Base-by-base conservation (phyloP, 53 echinoderm and acorn worm species). In the Actinopyga echinites region DNA sequence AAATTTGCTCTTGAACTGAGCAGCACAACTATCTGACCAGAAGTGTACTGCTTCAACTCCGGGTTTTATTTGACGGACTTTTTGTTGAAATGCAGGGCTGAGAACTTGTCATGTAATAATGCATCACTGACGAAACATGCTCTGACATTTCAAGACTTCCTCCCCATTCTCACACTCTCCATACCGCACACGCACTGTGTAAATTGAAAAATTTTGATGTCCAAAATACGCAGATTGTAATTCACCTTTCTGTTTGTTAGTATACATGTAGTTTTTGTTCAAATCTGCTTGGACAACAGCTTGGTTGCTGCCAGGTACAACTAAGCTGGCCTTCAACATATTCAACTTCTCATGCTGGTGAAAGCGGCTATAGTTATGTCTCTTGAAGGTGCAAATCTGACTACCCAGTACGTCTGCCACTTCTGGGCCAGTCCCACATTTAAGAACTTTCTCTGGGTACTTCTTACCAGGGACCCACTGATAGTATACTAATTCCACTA, bases 11-110 rank as follows among this genome's bases (percentile, higher is more conserved):
- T n/a, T n/a, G n/a, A n/a, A n/a, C n/a, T n/a, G n/a, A n/a, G n/a
- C n/a, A n/a, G n/a, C 85, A 74, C 85, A 84, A 2, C 74, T 73
- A 74, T 74, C 74, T 32, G 85, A 73, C 85, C 85, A 84, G n/a
- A n/a, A n/a, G n/a, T n/a, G n/a, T n/a, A n/a, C n/a, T n/a, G n/a
- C n/a, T n/a, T n/a, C n/a, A n/a, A n/a, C n/a, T n/a, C n/a, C n/a
- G n/a, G n/a, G n/a, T n/a, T n/a, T n/a, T n/a, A n/a, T n/a, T n/a
- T n/a, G 74, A 84, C 71, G 85, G 13, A 58, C 42, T 36, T 22
- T 17, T 19, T 84, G 12, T 30, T 35, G 32, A 80, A 49, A 28
- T 44, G n/a, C n/a, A n/a, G n/a, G n/a, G n/a, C n/a, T n/a, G n/a
- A n/a, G n/a, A 49, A 20, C 40, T 11, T 12, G 43, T 74, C 54